These are phyloP conservation scores for Sisor rabdophorus DNA, from an alignment of 2,113 vertebrate species.

Conservation along the genomic window DNA sequence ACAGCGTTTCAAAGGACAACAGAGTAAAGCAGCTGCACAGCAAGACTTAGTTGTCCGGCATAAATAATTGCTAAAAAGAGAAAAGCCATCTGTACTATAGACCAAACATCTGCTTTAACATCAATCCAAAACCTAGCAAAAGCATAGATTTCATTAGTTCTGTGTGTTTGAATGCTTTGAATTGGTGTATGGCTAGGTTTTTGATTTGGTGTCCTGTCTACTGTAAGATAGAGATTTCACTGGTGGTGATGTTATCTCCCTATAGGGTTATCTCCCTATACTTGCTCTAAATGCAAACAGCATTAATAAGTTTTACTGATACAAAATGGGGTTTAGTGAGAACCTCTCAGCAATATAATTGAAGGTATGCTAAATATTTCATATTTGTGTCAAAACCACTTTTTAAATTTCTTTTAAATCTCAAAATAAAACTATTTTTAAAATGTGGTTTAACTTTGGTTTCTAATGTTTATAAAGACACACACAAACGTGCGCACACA, in stretches of 20 bases:
- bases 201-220: background rate
- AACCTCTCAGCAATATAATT: conserved; percentile 40
- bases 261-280: too few relatives aligned
- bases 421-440: background rate
- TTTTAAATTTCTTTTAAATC: too few relatives aligned
- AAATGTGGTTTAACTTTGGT: conserved; percentile 7
- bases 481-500: too few relatives aligned
- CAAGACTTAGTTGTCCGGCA: conserved; percentile 43
- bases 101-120: conserved; percentile 50
- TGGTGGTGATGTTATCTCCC: conserved; percentile 26
- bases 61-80: conserved; percentile 41
- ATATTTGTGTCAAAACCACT: conserved; percentile 15
- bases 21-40: conserved; percentile 51
- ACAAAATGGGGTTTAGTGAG: background rate
- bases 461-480: conserved; percentile 20
- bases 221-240: background rate
- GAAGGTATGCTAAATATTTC: conserved; percentile 39
- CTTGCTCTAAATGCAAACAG: conserved; percentile 40
- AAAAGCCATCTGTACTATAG: conserved; percentile 54
- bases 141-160: conserved; percentile 3
- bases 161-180: background rate
- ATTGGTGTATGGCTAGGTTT: background rate
- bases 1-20: conserved; percentile 40
- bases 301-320: conserved; percentile 13
- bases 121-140: conserved; percentile 47